These are phyloP conservation scores for Pandemis corylana DNA, from an alignment of 2,888 invertebrate species.

Conservation along the genomic window DNA sequence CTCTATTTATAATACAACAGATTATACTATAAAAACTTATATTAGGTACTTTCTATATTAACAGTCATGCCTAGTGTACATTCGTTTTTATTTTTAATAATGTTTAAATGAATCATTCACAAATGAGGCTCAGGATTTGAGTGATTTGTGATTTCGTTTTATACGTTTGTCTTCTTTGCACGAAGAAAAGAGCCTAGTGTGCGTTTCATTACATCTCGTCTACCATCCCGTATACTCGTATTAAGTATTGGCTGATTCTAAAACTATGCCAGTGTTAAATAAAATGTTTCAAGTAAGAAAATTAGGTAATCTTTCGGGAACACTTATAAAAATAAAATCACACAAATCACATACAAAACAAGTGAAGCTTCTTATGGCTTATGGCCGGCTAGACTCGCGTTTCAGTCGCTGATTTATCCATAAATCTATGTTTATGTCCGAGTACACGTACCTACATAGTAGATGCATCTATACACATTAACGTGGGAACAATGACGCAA, in stretches of 20 bases:
- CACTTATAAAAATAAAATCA: not conserved
- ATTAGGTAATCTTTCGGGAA: not conserved
- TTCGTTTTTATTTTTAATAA: not conserved
- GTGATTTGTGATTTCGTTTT: too few relatives aligned
- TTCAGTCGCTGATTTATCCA: too few relatives aligned
- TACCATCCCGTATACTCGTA: not conserved
- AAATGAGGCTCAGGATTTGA: not conserved
- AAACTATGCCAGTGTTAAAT: not conserved
- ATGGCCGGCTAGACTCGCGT: not conserved
- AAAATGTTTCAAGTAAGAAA: not conserved
- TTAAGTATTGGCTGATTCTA: not conserved
- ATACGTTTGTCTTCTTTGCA: too few relatives aligned
- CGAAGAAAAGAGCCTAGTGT: not conserved
- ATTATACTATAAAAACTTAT: not conserved
- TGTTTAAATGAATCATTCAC: not conserved
- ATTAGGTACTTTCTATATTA: not conserved
- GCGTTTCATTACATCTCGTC: not conserved
- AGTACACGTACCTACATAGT: too few relatives aligned
- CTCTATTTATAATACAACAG: constrained; percentile 20
- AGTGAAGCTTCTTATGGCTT: not conserved
- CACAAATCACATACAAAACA: not conserved
- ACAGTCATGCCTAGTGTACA: not conserved
- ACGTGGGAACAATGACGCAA: constrained; percentile 9
- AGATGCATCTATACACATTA: not conserved
- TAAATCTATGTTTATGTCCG: too few relatives aligned